Evolutionary conservation across 2,797 vertebrate genomes (phyloP).

Genomic region (Rhinichthys osculus): DNA sequence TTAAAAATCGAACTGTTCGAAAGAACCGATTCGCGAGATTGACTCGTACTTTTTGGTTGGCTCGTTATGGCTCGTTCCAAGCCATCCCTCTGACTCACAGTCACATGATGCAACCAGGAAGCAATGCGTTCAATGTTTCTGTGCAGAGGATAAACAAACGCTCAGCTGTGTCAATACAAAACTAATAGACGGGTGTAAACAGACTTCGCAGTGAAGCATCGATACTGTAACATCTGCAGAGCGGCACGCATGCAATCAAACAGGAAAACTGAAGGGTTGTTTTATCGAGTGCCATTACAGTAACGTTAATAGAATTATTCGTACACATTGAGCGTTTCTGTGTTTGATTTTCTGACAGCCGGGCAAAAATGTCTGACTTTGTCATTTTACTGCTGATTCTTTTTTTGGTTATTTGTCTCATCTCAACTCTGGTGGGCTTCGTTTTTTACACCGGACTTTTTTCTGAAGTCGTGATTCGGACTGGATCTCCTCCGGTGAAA

Average conservation of each 20-base stretch:
- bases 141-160: slow-evolving; percentile 57
- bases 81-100: slow-evolving; percentile 4
- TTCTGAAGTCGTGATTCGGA: slow-evolving; percentile 81
- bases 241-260: not conserved
- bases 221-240: not conserved
- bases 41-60: not conserved
- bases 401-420: slow-evolving; percentile 76
- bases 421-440: slow-evolving; percentile 79
- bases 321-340: not conserved
- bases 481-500: slow-evolving; percentile 85
- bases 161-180: slow-evolving; percentile 42
- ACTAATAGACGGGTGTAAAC: slow-evolving; percentile 10
- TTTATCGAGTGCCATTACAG: not conserved
- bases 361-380: slow-evolving; percentile 82
- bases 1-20: not conserved
- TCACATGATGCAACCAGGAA: slow-evolving; percentile 62
- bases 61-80: not conserved
- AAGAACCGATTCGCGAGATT: slow-evolving; percentile 6
- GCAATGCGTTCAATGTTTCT: slow-evolving; percentile 47
- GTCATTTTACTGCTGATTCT: slow-evolving; percentile 78
- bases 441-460: slow-evolving; percentile 86
- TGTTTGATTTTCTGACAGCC: slow-evolving; percentile 22
- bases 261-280: not conserved
- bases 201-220: not conserved
- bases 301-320: not conserved